Conservation (phyloP, 1,140 invertebrate genomes). For the Octopus bimaculoides region DNA sequence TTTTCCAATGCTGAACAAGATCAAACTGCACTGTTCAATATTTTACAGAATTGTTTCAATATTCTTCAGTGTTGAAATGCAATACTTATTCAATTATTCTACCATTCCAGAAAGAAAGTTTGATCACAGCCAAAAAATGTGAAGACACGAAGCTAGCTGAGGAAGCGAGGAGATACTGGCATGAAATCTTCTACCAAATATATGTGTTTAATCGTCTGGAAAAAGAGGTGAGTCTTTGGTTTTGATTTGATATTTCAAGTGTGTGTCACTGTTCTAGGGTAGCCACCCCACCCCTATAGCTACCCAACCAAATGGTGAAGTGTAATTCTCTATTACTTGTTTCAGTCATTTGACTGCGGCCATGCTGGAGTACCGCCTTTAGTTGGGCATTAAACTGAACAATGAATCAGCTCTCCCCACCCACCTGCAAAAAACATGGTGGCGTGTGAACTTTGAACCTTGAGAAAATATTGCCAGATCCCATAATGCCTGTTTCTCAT, state of each 20-base stretch:
- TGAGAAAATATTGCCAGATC: too few species aligned
- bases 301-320: background rate
- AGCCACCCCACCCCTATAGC: background rate
- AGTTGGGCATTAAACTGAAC: background rate
- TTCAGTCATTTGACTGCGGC: background rate
- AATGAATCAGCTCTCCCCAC: too few species aligned
- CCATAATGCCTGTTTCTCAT: too few species aligned
- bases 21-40: too few species aligned
- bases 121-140: conserved; percentile 25
- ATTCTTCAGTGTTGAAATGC: too few species aligned
- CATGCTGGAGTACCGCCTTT: background rate
- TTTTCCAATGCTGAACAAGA: too few species aligned
- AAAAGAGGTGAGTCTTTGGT: conserved; percentile 27
- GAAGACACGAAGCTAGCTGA: conserved; percentile 35
- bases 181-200: conserved; percentile 24
- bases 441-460: too few species aligned
- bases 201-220: conserved; percentile 36
- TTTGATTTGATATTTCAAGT: too few species aligned
- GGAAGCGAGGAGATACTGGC: conserved; percentile 28
- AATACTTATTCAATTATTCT: too few species aligned
- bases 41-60: too few species aligned
- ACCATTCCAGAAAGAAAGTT: background rate
- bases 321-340: background rate
- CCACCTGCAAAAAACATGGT: too few species aligned
- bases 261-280: too few species aligned